Conservation (phyloP, 2,113 vertebrate genomes). For the Malurus melanocephalus region DNA sequence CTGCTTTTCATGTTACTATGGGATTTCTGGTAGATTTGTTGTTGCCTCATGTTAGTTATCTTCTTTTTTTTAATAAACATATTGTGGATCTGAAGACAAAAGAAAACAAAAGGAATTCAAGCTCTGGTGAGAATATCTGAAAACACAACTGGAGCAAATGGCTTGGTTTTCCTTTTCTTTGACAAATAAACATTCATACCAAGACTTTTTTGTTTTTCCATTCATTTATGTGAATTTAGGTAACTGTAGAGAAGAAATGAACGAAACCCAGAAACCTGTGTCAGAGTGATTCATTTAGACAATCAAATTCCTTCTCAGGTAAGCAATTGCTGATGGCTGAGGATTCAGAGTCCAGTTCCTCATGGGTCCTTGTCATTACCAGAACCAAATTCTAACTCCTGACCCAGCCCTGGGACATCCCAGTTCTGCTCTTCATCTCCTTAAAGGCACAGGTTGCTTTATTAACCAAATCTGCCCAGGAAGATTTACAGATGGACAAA, state of each 20-base stretch:
- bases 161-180: slow-evolving; percentile 23
- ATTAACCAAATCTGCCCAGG: background rate
- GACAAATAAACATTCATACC: background rate
- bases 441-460: background rate
- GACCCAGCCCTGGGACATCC: background rate
- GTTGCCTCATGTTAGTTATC: background rate
- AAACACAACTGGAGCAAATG: slow-evolving; percentile 38
- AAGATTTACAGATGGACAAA: background rate
- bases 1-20: background rate
- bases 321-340: background rate
- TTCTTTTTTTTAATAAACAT: background rate
- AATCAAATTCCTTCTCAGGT: background rate
- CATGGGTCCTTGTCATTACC: background rate
- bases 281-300: background rate
- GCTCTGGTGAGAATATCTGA: slow-evolving; percentile 30
- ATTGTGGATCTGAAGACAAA: background rate
- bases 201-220: background rate
- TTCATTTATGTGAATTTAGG: background rate
- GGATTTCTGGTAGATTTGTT: background rate
- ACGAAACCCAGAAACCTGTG: background rate
- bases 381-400: background rate
- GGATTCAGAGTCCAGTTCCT: background rate
- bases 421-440: background rate
- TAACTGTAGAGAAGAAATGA: background rate
- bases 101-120: background rate